Evolutionary conservation across 2,888 invertebrate genomes (phyloP).

Genomic region (Ichneumoninae sp.): DNA sequence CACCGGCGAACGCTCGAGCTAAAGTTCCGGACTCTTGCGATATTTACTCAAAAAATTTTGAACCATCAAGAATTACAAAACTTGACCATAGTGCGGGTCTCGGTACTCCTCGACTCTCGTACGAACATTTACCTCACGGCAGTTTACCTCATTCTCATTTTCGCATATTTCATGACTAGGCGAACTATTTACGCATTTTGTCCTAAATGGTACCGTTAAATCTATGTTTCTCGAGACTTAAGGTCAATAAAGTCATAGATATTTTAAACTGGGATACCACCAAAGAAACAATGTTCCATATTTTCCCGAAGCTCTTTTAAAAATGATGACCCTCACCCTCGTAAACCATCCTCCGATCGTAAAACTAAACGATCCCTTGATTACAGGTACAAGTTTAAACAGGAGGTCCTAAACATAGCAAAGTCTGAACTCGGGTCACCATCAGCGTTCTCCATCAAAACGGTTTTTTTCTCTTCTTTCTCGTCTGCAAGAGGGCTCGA

Average conservation of each 20-base stretch:
- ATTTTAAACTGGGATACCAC: constrained; percentile 1
- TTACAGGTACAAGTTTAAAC: constrained; percentile 65
- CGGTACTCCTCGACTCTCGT: not conserved
- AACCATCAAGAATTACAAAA: not conserved
- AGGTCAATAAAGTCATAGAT: constrained; percentile 9
- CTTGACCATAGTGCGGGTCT: not conserved
- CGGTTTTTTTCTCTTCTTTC: constrained; percentile 49
- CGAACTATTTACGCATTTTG: not conserved
- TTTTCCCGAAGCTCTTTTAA: constrained; percentile 45
- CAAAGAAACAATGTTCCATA: constrained; percentile 13
- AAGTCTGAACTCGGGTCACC: constrained; percentile 50
- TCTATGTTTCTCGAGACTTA: constrained; percentile 1
- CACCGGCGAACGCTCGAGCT: constrained; percentile 18
- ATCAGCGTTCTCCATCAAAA: constrained; percentile 61
- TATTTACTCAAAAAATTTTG: constrained; percentile 22
- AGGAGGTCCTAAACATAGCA: constrained; percentile 53
- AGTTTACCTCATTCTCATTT: not conserved
- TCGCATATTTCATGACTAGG: not conserved
- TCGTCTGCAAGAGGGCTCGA: constrained; percentile 56
- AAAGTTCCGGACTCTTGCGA: constrained; percentile 24
- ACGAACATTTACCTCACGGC: not conserved
- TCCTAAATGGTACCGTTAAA: not conserved
- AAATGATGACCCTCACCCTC: constrained; percentile 51
- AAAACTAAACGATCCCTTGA: constrained; percentile 70
- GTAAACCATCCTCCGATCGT: constrained; percentile 46